Base-by-base conservation (phyloP, 2,797 vertebrate species). In the Yasuhikotakia modesta region DNA sequence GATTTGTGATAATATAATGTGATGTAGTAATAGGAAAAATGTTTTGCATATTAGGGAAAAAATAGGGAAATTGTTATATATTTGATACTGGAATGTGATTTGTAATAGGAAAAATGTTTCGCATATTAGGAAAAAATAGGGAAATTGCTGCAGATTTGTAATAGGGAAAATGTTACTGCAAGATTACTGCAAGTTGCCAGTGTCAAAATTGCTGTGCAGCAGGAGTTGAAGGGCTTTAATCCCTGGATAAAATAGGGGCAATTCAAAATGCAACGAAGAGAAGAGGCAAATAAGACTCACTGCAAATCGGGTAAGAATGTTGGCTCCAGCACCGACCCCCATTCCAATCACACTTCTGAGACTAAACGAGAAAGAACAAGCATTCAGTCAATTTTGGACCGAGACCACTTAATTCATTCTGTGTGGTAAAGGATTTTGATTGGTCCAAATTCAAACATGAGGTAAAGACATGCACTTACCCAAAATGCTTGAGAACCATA, bases 311-410 rank as follows among this genome's bases (percentile, higher is more conserved):
- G 96, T 94, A 76, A 99, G 91, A 89, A 98, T 89, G 86, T 95
- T 95, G 81, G 97, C 96, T 22, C 97, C 97, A 0, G 97, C 96
- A 82, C 97, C 97, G 1, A 96, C 94, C 67, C 95, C 97, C 89
- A 99, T 86, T 87, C 97, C 97, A 78, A 98, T 95, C 69, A 98
- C 70, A n/a, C 90, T 95, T 27, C 90, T 94, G 79, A 98, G 80
- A 73, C 97, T 99, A 87, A n/a, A 76, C 84, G 24, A 80, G 39
- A 21, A 74, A 76, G 24, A 19, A 3, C 13, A 24, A 32, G 2
- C 17, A 6, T 17, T 21, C 22, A 57, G 1, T 4, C 16, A 57
- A 16, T 16, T 53, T n/a, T 55, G 7, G 0, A 64, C 46, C 17
- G 30, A 76, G 21, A 66, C 8, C 6, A 16, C 6, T 46, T 1